Evolutionary conservation across 2,113 vertebrate species (phyloP).

Genomic region (Opisthocomus hoazin): DNA sequence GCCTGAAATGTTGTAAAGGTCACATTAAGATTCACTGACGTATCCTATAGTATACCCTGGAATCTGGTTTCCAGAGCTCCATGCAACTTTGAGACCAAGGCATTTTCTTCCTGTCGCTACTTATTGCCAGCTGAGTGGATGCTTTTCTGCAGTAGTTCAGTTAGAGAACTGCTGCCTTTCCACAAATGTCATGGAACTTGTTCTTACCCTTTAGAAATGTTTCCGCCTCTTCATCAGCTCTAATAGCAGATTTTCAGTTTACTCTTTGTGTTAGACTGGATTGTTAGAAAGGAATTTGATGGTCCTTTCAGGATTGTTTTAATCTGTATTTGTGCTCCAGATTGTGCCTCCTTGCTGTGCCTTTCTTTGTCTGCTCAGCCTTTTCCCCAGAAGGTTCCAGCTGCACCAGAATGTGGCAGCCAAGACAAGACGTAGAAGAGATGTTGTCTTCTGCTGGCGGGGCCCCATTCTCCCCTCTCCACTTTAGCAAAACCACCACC

Average conservation of each 20-base stretch:
- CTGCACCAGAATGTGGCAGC: neutral
- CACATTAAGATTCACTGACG: neutral
- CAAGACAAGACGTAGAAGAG: rapidly evolving
- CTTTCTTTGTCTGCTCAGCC: neutral
- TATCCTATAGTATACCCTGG: neutral
- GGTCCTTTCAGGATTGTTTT: neutral
- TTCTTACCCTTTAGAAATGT: neutral
- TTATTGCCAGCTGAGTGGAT: neutral
- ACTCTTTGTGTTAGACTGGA: neutral
- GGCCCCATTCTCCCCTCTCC: neutral
- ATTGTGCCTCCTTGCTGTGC: neutral
- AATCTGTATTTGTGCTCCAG: neutral
- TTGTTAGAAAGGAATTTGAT: neutral
- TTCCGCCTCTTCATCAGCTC: neutral
- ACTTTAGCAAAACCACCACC: rapidly evolving
- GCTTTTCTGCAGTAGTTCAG: neutral
- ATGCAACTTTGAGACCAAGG: neutral
- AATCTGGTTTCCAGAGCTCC: neutral
- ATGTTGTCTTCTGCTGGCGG: rapidly evolving
- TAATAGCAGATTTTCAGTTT: neutral
- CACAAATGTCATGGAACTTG: neutral
- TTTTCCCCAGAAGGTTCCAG: neutral
- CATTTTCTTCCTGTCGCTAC: neutral
- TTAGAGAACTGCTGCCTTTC: neutral
- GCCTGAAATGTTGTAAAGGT: neutral